Percentiles rank a stretch among this genome's conserved stretches.
These are phyloP conservation scores for Seriola rivoliana DNA, from an alignment of 2,113 vertebrate genomes.

Conservation along the genomic window DNA sequence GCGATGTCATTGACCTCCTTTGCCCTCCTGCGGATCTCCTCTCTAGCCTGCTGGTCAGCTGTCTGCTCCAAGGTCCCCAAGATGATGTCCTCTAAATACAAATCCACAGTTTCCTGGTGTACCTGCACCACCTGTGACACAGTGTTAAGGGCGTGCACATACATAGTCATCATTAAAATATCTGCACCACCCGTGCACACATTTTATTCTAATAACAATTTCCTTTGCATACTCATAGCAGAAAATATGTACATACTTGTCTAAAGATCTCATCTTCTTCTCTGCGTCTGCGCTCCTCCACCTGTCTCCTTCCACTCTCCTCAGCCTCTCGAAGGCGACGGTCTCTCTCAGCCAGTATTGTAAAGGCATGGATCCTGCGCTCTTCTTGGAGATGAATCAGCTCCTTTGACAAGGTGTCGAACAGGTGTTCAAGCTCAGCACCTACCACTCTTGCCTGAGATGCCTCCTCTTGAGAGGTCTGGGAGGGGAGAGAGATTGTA, in stretches of 20 bases:
- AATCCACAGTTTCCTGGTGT: constrained; percentile 91
- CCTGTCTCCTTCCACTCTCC: constrained; percentile 91
- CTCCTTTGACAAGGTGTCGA: constrained; percentile 94
- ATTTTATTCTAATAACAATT: background rate
- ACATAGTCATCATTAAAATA: background rate
- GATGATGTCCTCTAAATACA: constrained; percentile 93
- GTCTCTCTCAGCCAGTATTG: constrained; percentile 90
- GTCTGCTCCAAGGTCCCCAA: constrained; percentile 83
- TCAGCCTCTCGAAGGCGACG: constrained; percentile 90
- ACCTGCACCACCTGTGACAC: constrained; percentile 88
- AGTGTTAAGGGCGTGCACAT: constrained; percentile 33
- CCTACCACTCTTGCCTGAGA: constrained; percentile 83
- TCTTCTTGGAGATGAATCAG: constrained; percentile 92
- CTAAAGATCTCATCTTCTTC: constrained; percentile 93
- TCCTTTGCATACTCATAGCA: background rate
- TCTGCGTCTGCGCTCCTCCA: constrained; percentile 85
- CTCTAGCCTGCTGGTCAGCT: constrained; percentile 90
- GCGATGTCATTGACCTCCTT: constrained; percentile 90
- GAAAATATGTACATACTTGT: constrained; percentile 81
- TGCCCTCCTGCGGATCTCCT: constrained; percentile 88
- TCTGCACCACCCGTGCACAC: background rate
- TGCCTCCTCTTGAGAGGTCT: constrained; percentile 84
- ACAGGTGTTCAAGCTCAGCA: constrained; percentile 82
- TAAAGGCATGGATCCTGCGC: constrained; percentile 89
- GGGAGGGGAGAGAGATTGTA: background rate